Evolutionary conservation across 2,888 invertebrate species (phyloP).

Genomic region (Lypha dubia): DNA sequence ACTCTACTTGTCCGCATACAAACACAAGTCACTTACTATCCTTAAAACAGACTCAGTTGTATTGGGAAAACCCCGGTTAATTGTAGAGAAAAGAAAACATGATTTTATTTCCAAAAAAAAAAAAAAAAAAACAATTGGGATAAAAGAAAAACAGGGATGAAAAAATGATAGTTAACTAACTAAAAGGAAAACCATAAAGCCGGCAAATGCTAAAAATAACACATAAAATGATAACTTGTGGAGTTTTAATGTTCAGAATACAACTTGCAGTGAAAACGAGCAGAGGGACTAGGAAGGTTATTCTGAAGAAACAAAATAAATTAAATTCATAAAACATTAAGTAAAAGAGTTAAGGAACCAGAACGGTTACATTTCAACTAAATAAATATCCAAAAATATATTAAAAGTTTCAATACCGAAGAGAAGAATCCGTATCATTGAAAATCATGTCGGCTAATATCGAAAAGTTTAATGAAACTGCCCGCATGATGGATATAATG

Average conservation of each 20-base stretch:
- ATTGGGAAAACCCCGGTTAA: slow-evolving; percentile 3
- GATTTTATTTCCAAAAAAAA: slow-evolving; percentile 42
- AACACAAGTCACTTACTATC: background rate
- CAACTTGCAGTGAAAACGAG: background rate
- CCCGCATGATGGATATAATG: background rate
- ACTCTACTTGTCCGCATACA: background rate
- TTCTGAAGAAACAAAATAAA: background rate
- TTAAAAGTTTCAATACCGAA: background rate
- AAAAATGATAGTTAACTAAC: background rate
- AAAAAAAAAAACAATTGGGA: background rate
- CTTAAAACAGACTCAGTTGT: background rate
- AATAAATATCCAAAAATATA: background rate
- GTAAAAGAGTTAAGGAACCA: background rate
- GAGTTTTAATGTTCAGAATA: background rate
- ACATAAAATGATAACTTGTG: background rate
- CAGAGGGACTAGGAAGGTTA: background rate
- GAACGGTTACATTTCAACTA: too few relatives aligned
- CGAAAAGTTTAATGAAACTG: background rate
- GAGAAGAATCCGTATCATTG: background rate
- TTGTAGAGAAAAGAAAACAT: slow-evolving; percentile 12
- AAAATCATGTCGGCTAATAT: background rate
- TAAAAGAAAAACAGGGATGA: background rate
- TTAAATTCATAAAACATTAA: background rate
- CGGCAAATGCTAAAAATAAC: background rate
- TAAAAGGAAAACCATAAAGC: background rate